These are phyloP conservation scores for Eclectus roratus DNA, from an alignment of 2,113 vertebrate genomes.

Conservation along the genomic window DNA sequence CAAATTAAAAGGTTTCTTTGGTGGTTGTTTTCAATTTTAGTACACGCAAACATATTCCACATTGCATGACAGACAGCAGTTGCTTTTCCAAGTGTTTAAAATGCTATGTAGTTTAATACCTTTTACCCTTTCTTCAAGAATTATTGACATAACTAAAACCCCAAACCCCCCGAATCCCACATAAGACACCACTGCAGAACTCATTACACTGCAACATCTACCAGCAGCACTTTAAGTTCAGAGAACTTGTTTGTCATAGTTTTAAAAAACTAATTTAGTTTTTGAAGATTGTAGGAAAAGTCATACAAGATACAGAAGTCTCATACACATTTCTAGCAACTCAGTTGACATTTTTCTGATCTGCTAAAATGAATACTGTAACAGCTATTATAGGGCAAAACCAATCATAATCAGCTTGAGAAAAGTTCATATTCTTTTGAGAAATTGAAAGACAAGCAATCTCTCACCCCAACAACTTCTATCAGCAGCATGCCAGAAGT, in stretches of 20 bases:
- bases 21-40: neutral
- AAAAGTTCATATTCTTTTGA: neutral
- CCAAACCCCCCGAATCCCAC: neutral
- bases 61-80: neutral
- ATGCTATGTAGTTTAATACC: neutral
- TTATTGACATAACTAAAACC: neutral
- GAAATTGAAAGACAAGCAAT: neutral
- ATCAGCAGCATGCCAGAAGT: neutral
- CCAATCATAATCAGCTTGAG: neutral
- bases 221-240: neutral
- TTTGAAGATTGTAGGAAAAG: neutral
- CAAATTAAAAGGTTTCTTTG: neutral
- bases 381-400: neutral
- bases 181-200: neutral
- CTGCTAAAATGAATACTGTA: neutral
- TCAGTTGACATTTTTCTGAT: neutral
- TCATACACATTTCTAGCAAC: neutral
- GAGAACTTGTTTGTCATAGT: neutral
- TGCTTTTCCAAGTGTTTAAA: neutral
- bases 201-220: neutral
- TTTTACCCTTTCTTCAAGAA: neutral
- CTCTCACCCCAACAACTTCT: neutral
- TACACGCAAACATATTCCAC: neutral
- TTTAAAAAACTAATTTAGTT: neutral
- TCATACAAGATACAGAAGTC: neutral